A percentile compares a stretch with the other conserved stretches of the same genome.
Evolutionary conservation across 2,797 vertebrate species (phyloP).

Genomic region (Lutjanus argentimaculatus): DNA sequence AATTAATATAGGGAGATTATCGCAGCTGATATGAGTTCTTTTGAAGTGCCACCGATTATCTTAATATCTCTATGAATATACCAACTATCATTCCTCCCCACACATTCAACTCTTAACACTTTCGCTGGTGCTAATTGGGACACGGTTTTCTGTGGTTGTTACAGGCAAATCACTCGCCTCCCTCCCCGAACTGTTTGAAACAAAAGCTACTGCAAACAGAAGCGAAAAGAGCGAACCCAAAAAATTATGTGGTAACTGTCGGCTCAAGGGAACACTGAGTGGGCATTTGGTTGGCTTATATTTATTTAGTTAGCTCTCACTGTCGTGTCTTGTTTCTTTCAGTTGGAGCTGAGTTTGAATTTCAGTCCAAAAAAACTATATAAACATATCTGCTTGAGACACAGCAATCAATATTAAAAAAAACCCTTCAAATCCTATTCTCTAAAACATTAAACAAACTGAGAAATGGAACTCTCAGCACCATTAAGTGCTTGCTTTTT

Average conservation of each 20-base stretch:
- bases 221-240: slow-evolving; percentile 7
- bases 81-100: slow-evolving; percentile 69
- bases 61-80: slow-evolving; percentile 76
- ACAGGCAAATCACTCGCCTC: slow-evolving; percentile 56
- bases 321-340: slow-evolving; percentile 18
- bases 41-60: slow-evolving; percentile 81
- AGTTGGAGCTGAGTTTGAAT: slow-evolving; percentile 20
- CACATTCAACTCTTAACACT: slow-evolving; percentile 59
- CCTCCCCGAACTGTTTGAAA: slow-evolving; percentile 23
- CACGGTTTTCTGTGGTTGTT: slow-evolving; percentile 54
- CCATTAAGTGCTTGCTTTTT: slow-evolving; percentile 18
- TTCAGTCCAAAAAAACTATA: slow-evolving; percentile 2
- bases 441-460: slow-evolving; percentile 18
- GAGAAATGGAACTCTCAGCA: neutral
- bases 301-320: slow-evolving; percentile 30
- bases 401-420: slow-evolving; percentile 8
- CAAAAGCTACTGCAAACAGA: slow-evolving; percentile 33
- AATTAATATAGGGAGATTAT: slow-evolving; percentile 83
- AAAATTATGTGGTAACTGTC: slow-evolving; percentile 5
- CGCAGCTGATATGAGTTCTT: slow-evolving; percentile 72
- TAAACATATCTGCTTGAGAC: neutral
- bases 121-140: slow-evolving; percentile 72
- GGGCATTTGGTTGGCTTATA: slow-evolving; percentile 38
- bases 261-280: slow-evolving; percentile 34
- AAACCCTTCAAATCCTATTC: neutral